Evolutionary conservation across 2,888 invertebrate species (phyloP), one percentile per base, ranked within the genome.

Genomic region (Oscheius onirici): DNA sequence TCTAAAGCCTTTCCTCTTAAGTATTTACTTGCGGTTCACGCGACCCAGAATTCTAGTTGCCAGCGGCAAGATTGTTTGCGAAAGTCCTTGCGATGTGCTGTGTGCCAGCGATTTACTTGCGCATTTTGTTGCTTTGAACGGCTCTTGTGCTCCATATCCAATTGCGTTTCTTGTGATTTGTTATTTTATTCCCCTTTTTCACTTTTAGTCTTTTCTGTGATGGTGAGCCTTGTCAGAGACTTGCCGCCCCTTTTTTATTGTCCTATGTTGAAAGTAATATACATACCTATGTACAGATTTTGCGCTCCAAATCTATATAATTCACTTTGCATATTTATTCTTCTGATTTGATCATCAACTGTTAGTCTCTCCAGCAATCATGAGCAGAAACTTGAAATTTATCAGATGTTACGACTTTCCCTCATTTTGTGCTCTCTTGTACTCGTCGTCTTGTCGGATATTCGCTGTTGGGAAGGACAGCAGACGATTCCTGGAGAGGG

Each of bases 391-490:
- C 1, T 10, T 24, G 26, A 3, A 8, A 43, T 26, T 13, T 61
- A 28, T 43, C 17, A 28, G 20, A 67, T 67, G 67, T 22, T 67
- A 10, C 69, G 69, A 11, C 10, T 2, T 26, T 3, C 41, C 5
- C n/a, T 61, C 41, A 11, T 65, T 17, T 11, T 61, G 22, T 17
- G 28, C 1, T 41, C n/a, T 28, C 0, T 20, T 22, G 11, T 51
- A 8, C 1, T 58, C 5, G 46, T 58, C n/a, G 22, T n/a, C 22
- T 41, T 17, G 1, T 3, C 60, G 6, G 60, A 40, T 20, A 69
- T 69, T n/a, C 34, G 54, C 34, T 70, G 70, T 24, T 70, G 41
- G 26, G 44, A 52, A n/a, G 70, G 70, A n/a, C 61, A 61, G 34
- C 61, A 70, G 41, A 63, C 63, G 2, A 49, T 46, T 11, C 63